Evolutionary conservation across 2,797 vertebrate species (phyloP).

Genomic region (Somateria mollissima): DNA sequence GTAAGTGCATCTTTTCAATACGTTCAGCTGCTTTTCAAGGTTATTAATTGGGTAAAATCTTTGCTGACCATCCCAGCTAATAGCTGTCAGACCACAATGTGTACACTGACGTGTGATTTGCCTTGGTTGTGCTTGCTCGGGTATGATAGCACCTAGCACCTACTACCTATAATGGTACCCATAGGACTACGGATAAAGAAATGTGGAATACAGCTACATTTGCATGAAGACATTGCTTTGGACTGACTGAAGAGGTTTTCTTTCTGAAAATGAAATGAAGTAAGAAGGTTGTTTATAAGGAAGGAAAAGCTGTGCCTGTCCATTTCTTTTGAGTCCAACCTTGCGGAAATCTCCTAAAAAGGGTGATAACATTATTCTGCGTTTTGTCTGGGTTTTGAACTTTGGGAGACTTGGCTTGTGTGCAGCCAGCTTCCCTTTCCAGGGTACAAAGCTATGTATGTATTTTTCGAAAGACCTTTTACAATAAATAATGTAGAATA

Average conservation of each 20-base stretch:
- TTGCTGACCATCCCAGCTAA: background rate
- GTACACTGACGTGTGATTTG: background rate
- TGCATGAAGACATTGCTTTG: background rate
- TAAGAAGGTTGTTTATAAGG: background rate
- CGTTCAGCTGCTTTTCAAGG: background rate
- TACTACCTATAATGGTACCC: too few species aligned
- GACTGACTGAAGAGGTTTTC: background rate
- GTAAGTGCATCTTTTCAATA: background rate
- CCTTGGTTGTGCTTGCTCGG: background rate
- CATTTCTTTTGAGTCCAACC: background rate
- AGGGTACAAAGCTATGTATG: background rate
- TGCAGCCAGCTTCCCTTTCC: background rate
- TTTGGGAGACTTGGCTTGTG: background rate
- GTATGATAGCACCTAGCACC: background rate
- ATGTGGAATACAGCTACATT: background rate
- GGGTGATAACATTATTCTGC: fast-evolving
- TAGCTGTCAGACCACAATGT: background rate
- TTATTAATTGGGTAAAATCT: background rate
- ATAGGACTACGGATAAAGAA: background rate
- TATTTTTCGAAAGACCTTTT: background rate
- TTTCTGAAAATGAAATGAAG: background rate
- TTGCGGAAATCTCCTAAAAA: background rate
- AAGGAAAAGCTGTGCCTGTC: background rate
- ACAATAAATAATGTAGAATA: background rate
- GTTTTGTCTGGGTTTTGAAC: background rate